Evolutionary conservation across 1,140 invertebrate genomes (phyloP), one percentile per base, ranked within the genome.

Genomic region (Onthophagus taurus): DNA sequence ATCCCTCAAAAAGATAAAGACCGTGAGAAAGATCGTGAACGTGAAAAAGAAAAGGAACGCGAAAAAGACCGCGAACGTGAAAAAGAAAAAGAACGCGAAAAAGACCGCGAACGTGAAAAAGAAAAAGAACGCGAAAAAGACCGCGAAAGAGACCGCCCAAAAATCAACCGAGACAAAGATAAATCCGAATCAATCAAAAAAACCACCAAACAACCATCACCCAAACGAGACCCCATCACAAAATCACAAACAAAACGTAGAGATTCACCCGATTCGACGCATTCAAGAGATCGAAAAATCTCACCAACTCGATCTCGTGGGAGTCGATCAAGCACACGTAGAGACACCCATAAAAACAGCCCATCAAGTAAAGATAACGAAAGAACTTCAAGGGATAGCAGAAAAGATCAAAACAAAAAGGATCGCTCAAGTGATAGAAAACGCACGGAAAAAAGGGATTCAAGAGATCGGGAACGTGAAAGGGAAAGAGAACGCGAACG

Each of bases 401-500:
- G 53, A 29, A n/a, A n/a, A n/a, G 55, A 52, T 31, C 45, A 54
- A 44, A 9, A 41, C 49, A 44, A 35, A 43, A 56, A 18, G 50
- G 53, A 50, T 31, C 44, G 31, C 13, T 17, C 13, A 7, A 55
- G 49, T 35, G 54, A 54, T 33, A 51, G 19, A 16, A 36, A 39
- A 34, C 21, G 58, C 9, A 58, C 60, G 42, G 59, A 61, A 21
- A 53, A 52, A 34, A 48, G 54, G 4, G 58, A 61, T 50, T 63
- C 59, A 3, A 41, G 58, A n/a, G 59, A 61, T 39, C 47, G 56
- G 31, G 58, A 55, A 2, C 46, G 37, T 6, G 37, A 39, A 16
- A 23, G 37, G 16, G 61, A 61, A 33, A 54, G 67, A 4, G 68
- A 70, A 23, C 65, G 76, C 21, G 76, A 71, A 37, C 48, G 62